A percentile compares a stretch with the other conserved stretches of the same genome.
These are phyloP conservation scores for Gastracanthus pulcherrimus DNA, from an alignment of 2,888 invertebrate genomes.

Conservation along the genomic window DNA sequence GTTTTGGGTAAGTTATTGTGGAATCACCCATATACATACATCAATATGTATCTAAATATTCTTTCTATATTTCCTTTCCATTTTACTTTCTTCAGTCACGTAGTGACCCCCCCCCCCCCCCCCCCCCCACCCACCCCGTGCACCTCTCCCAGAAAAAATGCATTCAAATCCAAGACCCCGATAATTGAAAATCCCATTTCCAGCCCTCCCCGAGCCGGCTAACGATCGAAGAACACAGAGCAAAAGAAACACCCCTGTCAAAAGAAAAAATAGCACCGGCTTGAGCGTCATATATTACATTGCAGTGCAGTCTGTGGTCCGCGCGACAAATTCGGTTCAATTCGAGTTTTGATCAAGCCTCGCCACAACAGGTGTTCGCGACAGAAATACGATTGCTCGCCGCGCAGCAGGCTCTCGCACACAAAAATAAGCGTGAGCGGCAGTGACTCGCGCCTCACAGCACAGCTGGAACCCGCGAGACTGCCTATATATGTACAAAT, in stretches of 20 bases:
- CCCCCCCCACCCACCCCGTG: too few relatives aligned
- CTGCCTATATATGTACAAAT: too few relatives aligned
- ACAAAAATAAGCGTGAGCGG: constrained; percentile 1
- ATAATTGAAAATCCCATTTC: background rate
- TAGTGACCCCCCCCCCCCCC: too few relatives aligned
- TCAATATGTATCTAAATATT: too few relatives aligned
- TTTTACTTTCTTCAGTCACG: too few relatives aligned
- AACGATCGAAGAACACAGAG: background rate
- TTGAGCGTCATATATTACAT: too few relatives aligned
- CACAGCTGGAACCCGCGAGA: too few relatives aligned
- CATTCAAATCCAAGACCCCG: background rate
- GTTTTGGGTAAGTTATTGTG: too few relatives aligned
- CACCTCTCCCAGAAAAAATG: background rate
- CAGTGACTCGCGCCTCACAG: background rate
- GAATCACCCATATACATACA: too few relatives aligned
- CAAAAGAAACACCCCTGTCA: background rate
- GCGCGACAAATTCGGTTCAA: constrained; percentile 13
- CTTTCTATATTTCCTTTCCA: too few relatives aligned
- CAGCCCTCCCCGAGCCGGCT: background rate
- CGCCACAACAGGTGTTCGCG: constrained; percentile 24
- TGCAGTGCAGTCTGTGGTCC: background rate
- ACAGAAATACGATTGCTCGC: constrained; percentile 7
- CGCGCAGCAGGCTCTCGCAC: background rate
- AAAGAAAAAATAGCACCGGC: background rate
- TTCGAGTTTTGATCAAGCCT: constrained; percentile 19